These are phyloP conservation scores for Pollachius pollachius DNA, from an alignment of 2,113 vertebrate genomes.

Conservation along the genomic window DNA sequence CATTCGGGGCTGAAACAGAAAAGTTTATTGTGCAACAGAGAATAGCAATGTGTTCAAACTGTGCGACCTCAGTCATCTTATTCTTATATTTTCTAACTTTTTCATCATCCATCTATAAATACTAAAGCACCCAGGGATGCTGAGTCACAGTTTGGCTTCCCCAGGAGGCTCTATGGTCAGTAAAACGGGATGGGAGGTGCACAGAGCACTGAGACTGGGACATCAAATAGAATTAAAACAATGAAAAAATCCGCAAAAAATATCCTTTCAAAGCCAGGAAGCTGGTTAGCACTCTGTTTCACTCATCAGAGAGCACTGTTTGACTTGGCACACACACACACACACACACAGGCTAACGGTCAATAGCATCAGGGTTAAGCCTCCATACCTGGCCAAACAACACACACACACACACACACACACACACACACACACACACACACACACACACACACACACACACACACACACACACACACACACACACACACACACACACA, in stretches of 20 bases:
- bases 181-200: not conserved
- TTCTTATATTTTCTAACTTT: too few relatives aligned
- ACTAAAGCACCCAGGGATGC: too few relatives aligned
- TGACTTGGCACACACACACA: conserved; percentile 58
- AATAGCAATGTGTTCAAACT: too few relatives aligned
- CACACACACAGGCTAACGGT: conserved; percentile 1
- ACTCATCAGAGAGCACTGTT: conserved; percentile 63
- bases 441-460: not conserved
- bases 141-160: too few relatives aligned
- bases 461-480: not conserved
- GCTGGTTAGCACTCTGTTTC: conserved; percentile 28
- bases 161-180: too few relatives aligned
- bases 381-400: too few relatives aligned
- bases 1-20: not conserved
- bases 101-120: too few relatives aligned
- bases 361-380: too few relatives aligned
- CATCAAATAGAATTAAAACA: conserved; percentile 23
- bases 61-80: too few relatives aligned
- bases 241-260: conserved; percentile 15
- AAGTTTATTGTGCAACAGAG: too few relatives aligned
- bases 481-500: not conserved
- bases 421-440: not conserved
- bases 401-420: not conserved
- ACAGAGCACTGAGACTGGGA: not conserved
- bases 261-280: conserved; percentile 38